These are phyloP conservation scores for Tenthredo scrophulariae DNA, from an alignment of 2,888 invertebrate species.

Conservation along the genomic window DNA sequence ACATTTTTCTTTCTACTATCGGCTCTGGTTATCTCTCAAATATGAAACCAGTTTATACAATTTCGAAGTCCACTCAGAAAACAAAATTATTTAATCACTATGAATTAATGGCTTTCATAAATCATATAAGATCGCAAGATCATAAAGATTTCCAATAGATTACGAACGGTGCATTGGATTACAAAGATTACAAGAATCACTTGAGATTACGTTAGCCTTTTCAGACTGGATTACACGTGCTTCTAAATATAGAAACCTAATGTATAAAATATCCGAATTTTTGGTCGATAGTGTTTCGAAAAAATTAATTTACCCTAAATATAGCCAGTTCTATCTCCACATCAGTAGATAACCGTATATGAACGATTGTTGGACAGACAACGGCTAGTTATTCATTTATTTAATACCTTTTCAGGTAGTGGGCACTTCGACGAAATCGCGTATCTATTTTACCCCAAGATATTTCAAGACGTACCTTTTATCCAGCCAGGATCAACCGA, in stretches of 20 bases:
- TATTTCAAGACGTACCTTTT: constrained; percentile 52
- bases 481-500: constrained; percentile 71
- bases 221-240: background rate
- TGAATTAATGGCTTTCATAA: too few relatives aligned
- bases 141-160: background rate
- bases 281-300: background rate
- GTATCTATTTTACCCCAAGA: constrained; percentile 79
- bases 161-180: background rate
- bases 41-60: background rate
- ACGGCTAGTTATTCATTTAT: background rate
- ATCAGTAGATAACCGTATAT: background rate
- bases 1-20: background rate
- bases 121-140: background rate
- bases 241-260: background rate
- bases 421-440: constrained; percentile 83
- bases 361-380: background rate
- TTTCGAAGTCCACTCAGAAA: background rate
- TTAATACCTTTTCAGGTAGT: constrained; percentile 76
- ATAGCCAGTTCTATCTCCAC: background rate
- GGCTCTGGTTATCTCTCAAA: background rate
- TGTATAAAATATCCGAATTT: background rate
- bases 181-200: background rate
- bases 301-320: background rate
- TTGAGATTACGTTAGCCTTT: background rate
- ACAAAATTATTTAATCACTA: background rate